Base-by-base conservation (phyloP, 2,888 invertebrate species). In the Caenorhabditis afra region DNA sequence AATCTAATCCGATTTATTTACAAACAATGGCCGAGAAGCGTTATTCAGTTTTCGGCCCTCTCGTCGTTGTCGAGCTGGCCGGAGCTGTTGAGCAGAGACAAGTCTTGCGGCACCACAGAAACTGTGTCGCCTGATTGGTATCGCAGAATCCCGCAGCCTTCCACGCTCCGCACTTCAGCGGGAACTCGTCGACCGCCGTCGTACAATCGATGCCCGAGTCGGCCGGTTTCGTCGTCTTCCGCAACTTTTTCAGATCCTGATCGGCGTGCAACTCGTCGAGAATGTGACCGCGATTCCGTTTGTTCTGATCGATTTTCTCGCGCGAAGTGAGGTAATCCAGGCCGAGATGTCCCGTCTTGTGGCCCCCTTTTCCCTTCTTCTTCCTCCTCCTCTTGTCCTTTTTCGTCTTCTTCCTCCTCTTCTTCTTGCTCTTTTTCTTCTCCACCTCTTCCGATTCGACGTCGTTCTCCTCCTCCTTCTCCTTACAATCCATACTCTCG, bases 91-190 rank as follows among this genome's bases (percentile, higher is more conserved):
- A 57, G 55, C 81, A 81, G 23, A 78, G 64, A 47, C 83, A 83
- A 3, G 83, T 81, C 64, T 71, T 79, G 3, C 81, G 68, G 37
- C 83, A 83, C 83, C 83, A 83, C 1, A 83, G 59, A 52, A 80
- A 83, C 58, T 80, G 75, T 0, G 83, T 83, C 7, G 83, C 83
- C 53, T 83, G 80, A 53, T 81, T 81, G 7, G 73, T 79, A 7
- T 81, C 79, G 57, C 83, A 83, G 61, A 81, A 81, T 58, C 83
- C 83, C 20, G 81, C 81, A 1, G 59, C 49, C 18, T 78, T 73
- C 83, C 83, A 83, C 16, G 81, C 75, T 11, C 73, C 78, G 41
- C 78, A 83, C 45, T 75, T 78, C 35, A 77, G n/a, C 0, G 81
- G 81, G 37, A 81, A 81, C 44, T 81, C 81, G 47, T 81, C 81